Base-by-base conservation (phyloP, 35 echinoderm and acorn worm genomes). In the Apostichopus japonicus region DNA sequence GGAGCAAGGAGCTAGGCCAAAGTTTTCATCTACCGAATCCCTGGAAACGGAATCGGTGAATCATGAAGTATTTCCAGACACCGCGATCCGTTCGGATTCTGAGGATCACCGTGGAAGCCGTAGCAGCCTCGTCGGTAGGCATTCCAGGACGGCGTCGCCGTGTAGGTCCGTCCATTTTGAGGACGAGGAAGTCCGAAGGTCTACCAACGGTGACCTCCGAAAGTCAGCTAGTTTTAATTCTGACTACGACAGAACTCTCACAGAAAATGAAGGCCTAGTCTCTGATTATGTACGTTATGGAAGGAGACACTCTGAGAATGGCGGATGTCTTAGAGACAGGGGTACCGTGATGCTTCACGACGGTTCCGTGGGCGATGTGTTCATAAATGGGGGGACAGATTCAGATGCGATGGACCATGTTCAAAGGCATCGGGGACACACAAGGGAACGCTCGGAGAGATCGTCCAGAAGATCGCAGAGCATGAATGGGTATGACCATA, bases 1-100 rank as follows among this genome's bases (percentile, higher is more conserved):
- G 10, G 95, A 95, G 23, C 95, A 96, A 75, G 97, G 97, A 77
- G 97, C 97, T 15, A 94, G 95, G 88, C 97, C 97, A 77, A 99
- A 99, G 55, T 91, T 82, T 55, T 82, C 93, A 6, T 99, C 97
- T 2, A 92, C 95, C 24, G 93, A 96, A 33, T 96, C 95, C 15
- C 27, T 96, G 62, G 97, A 99, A 76, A 96, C 95, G 0, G 97
- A 96, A 79, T 77, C 79, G 27, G 86, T 96, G 6, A 87, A 55
- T 8, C 95, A 99, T 70, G 93, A 96, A 92, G 54, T 96, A 19
- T 94, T 99, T 53, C 94, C 94, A 4, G 97, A 99, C 70, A 94
- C 94, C 14, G 92, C 67, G 10, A 98, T 98, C 19, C 78, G 96
- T 11, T 93, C 24, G 14, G 88, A 93, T 14, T 90, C 90, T 21